Percentiles rank a stretch among this genome's conserved stretches.
phyloP scores from a whole-genome alignment of 2,888 invertebrate species.

The Archaeoteleia sp. region DNA sequence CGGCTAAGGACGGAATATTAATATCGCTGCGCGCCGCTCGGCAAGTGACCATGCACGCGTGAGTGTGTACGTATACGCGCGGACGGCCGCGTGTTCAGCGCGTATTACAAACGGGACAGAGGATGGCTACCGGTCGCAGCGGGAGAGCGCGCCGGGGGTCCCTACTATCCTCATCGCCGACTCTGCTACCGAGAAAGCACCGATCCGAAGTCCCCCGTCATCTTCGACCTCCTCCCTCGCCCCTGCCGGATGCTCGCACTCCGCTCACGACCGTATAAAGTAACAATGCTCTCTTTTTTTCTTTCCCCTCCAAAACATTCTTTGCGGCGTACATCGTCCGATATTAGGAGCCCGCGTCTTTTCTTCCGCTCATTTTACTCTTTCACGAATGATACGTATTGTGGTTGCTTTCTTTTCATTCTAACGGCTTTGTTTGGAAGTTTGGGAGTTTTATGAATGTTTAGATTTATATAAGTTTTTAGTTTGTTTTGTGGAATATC shows the following conservation, averaged over 20 bases:
- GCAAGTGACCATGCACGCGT: constrained; percentile 8
- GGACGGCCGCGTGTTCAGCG: constrained; percentile 56
- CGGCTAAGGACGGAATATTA: constrained; percentile 65
- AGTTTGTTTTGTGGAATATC: no score
- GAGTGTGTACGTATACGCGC: constrained; percentile 25
- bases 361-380: background rate
- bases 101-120: constrained; percentile 73
- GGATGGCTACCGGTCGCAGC: constrained; percentile 75
- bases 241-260: constrained; percentile 31
- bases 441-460: no score
- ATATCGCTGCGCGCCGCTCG: constrained; percentile 64
- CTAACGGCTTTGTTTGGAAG: no score
- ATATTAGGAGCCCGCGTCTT: background rate
- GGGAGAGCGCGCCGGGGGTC: constrained; percentile 73
- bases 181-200: constrained; percentile 65
- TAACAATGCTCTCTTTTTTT: constrained; percentile 26
- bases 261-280: constrained; percentile 34
- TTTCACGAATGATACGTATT: background rate
- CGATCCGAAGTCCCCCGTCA: constrained; percentile 48
- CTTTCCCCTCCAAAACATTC: background rate
- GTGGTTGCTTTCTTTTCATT: no score
- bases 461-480: no score
- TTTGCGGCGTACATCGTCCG: background rate
- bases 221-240: constrained; percentile 44
- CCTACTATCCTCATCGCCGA: constrained; percentile 50